A percentile compares a stretch with the other conserved stretches of the same genome.
These are phyloP conservation scores for Eristalinus sepulchralis DNA, from an alignment of 2,888 invertebrate genomes.

Conservation along the genomic window DNA sequence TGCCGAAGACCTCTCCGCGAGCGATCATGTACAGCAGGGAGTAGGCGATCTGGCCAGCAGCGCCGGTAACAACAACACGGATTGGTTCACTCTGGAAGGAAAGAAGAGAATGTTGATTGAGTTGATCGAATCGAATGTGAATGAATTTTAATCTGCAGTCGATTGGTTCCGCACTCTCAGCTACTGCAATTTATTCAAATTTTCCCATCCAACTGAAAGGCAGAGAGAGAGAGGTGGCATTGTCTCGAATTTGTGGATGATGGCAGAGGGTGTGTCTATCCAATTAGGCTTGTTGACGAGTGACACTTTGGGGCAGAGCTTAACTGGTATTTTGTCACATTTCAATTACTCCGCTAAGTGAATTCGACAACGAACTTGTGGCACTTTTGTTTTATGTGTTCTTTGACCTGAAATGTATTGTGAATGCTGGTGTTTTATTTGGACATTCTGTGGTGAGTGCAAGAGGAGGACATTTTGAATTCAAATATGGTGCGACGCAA, in stretches of 20 bases:
- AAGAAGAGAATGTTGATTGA: background rate
- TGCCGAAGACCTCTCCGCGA: slow-evolving; percentile 97
- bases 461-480: background rate
- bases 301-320: background rate
- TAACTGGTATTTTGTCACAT: slow-evolving; percentile 6
- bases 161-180: background rate
- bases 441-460: background rate
- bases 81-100: slow-evolving; percentile 89
- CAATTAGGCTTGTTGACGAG: background rate
- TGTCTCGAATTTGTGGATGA: background rate
- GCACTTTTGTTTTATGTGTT: background rate
- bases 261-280: background rate
- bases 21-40: slow-evolving; percentile 96
- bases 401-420: background rate
- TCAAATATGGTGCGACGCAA: background rate
- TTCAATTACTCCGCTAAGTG: background rate
- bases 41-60: slow-evolving; percentile 99
- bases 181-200: background rate
- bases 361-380: background rate
- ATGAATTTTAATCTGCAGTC: background rate
- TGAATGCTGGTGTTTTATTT: background rate
- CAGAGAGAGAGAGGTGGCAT: background rate
- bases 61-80: slow-evolving; percentile 97
- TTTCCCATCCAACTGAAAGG: background rate
- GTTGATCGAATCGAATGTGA: background rate